phyloP scores from a whole-genome alignment of 2,797 vertebrate species.

The Lepus oiostolus region DNA sequence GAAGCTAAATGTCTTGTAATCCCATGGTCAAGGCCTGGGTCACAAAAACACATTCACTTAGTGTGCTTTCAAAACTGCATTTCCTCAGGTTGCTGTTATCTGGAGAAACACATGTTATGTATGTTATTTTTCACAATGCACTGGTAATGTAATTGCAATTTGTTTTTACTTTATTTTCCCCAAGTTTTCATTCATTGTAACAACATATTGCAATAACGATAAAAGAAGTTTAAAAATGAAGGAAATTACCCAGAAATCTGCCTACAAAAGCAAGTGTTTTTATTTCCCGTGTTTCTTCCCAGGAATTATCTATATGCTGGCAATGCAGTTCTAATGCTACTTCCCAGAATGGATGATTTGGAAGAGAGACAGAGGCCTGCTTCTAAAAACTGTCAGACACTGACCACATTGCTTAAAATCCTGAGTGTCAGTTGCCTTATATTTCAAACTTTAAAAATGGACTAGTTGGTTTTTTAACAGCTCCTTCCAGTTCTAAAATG shows the following conservation, averaged over 20 bases:
- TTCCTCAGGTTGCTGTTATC: slow-evolving; percentile 56
- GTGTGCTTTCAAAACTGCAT: slow-evolving; percentile 62
- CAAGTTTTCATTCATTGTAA: slow-evolving; percentile 40
- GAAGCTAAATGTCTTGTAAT: slow-evolving; percentile 63
- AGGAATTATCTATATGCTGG: slow-evolving; percentile 55
- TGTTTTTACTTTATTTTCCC: slow-evolving; percentile 49
- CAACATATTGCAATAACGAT: slow-evolving; percentile 38
- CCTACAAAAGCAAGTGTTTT: slow-evolving; percentile 47
- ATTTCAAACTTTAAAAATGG: slow-evolving; percentile 42
- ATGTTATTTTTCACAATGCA: slow-evolving; percentile 52
- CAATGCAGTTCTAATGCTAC: slow-evolving; percentile 7
- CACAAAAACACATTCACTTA: slow-evolving; percentile 47
- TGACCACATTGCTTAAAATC: slow-evolving; percentile 32
- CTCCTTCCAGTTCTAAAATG: slow-evolving; percentile 32
- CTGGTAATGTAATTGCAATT: slow-evolving; percentile 63
- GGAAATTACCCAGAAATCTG: slow-evolving; percentile 64
- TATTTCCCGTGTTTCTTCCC: slow-evolving; percentile 58
- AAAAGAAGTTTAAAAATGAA: slow-evolving; percentile 51
- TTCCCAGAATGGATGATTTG: not conserved
- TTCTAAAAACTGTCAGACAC: slow-evolving; percentile 41
- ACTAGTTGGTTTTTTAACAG: not conserved
- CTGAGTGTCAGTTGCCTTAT: not conserved
- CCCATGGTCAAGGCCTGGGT: slow-evolving; percentile 67
- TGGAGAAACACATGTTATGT: slow-evolving; percentile 68
- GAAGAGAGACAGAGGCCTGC: not conserved